phyloP scores from a whole-genome alignment of 1,140 invertebrate genomes.

The Solen grandis region DNA sequence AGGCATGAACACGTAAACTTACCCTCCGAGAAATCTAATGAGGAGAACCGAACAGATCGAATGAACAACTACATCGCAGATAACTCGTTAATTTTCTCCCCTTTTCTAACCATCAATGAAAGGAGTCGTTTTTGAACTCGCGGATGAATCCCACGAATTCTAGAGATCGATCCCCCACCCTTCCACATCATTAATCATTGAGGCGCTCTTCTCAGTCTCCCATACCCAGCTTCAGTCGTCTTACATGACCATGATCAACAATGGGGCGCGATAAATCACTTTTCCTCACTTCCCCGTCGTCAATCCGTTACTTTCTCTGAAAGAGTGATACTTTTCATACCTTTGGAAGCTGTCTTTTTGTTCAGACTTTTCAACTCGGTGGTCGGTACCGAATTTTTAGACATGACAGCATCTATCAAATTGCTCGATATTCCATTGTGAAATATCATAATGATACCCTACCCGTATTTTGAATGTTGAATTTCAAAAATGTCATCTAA shows the following conservation, averaged over 20 bases:
- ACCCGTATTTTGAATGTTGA: too few relatives aligned
- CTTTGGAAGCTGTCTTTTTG: not conserved
- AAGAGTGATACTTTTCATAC: not conserved
- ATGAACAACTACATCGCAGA: too few relatives aligned
- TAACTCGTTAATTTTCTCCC: not conserved
- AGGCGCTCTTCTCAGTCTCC: not conserved
- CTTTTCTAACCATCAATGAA: not conserved
- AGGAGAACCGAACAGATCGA: not conserved
- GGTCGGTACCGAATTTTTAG: not conserved
- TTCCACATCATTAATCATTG: constrained; percentile 37
- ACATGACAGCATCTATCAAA: not conserved
- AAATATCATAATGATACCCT: too few relatives aligned
- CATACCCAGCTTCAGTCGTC: constrained; percentile 1
- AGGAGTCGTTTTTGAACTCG: not conserved
- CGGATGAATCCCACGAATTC: constrained; percentile 38
- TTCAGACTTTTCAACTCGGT: not conserved
- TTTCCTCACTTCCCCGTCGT: constrained; percentile 2
- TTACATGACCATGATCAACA: not conserved
- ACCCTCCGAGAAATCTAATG: not conserved
- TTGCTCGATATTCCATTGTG: too few relatives aligned
- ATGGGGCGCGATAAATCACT: constrained; percentile 44
- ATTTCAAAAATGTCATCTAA: not conserved
- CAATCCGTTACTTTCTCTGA: not conserved
- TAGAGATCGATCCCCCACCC: constrained; percentile 45
- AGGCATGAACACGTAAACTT: not conserved